These are phyloP conservation scores for Oncorhynchus kisutch DNA, from an alignment of 2,113 vertebrate species.

Conservation along the genomic window DNA sequence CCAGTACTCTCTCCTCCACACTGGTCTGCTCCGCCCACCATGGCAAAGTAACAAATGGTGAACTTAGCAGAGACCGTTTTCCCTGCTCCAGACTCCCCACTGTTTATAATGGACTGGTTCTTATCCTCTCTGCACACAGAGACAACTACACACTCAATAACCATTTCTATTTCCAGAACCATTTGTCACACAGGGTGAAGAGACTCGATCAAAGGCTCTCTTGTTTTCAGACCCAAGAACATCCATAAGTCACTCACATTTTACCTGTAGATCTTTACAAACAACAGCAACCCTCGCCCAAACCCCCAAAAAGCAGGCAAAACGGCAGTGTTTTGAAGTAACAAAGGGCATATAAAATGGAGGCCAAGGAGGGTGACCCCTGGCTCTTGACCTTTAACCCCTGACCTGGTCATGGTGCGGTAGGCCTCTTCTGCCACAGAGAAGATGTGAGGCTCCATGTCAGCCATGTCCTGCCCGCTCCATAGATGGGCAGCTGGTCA, in stretches of 20 bases:
- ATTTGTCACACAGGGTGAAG: neutral
- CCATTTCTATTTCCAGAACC: neutral
- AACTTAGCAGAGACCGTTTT: constrained; percentile 79
- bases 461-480: constrained; percentile 74
- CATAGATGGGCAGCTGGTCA: constrained; percentile 77
- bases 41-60: constrained; percentile 79
- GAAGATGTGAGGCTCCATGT: constrained; percentile 81
- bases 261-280: too few species aligned
- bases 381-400: neutral
- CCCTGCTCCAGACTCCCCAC: constrained; percentile 79
- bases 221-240: too few species aligned
- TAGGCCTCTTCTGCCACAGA: constrained; percentile 80
- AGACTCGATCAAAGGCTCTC: too few species aligned
- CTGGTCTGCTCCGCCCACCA: constrained; percentile 78
- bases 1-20: constrained; percentile 75
- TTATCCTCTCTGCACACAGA: constrained; percentile 68
- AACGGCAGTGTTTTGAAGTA: neutral
- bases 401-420: constrained; percentile 76
- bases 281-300: neutral
- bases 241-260: too few species aligned
- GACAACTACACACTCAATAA: neutral
- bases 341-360: neutral
- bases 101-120: constrained; percentile 81
- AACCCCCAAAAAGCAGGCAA: neutral
- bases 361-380: neutral